phyloP scores from a whole-genome alignment of 2,888 invertebrate species.

The Nomada goodeniana region DNA sequence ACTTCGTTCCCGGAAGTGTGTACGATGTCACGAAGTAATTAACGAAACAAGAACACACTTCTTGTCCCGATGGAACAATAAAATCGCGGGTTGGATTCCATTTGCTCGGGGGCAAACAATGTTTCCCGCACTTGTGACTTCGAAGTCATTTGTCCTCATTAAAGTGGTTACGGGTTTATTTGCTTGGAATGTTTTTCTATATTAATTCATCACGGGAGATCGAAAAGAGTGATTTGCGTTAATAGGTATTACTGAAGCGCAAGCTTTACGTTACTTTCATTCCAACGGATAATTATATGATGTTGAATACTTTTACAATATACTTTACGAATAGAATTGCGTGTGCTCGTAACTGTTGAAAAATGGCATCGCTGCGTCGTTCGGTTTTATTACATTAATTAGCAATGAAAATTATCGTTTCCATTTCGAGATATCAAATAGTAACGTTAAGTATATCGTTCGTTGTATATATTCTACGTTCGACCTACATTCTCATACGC shows the following conservation, averaged over 20 bases:
- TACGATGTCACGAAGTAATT: conserved; percentile 10
- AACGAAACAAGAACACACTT: conserved; percentile 18
- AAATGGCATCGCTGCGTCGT: too few relatives aligned
- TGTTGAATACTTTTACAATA: too few relatives aligned
- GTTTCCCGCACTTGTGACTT: background rate
- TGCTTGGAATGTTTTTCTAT: background rate
- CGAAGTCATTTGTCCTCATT: background rate
- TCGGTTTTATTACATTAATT: too few relatives aligned
- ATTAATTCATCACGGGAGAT: too few relatives aligned
- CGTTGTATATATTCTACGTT: background rate
- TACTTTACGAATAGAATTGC: too few relatives aligned
- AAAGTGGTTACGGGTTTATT: background rate
- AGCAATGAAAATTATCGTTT: background rate
- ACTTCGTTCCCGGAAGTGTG: background rate
- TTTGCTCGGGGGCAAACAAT: conserved; percentile 4
- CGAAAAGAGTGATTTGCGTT: too few relatives aligned
- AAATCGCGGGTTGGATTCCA: background rate
- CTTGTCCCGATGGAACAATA: conserved; percentile 1
- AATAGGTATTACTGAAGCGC: too few relatives aligned
- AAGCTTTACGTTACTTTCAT: too few relatives aligned
- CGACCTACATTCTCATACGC: background rate
- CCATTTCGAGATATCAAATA: background rate
- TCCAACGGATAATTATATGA: too few relatives aligned
- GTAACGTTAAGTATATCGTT: background rate
- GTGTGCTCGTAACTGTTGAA: too few relatives aligned